Base-by-base conservation (phyloP, 2,888 invertebrate genomes). In the Bellardia bayeri region DNA sequence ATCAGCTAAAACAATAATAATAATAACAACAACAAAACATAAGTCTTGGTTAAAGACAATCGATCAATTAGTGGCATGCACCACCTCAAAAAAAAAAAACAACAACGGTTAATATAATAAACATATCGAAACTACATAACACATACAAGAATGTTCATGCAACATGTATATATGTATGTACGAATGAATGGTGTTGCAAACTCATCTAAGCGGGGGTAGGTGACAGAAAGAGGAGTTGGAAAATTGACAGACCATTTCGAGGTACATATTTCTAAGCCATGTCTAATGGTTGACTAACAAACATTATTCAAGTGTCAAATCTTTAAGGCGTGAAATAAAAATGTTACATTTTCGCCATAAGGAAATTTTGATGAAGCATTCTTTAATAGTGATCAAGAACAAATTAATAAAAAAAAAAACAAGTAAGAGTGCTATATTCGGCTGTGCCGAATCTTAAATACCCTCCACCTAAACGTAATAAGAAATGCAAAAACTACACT, bases 21-120 rank as follows among this genome's bases (percentile, higher is more conserved):
- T 30, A 85, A 14, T 14, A 37, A 56, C 69, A 72, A 64, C 51
- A 76, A 76, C 16, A 71, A 37, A 79, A 87, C 85, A 87, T 79
- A 87, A 87, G 85, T 87, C 85, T 87, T 87, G 82, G 63, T 61
- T 87, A 85, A 87, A 87, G 88, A 89, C 89, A 89, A 89, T 89
- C 89, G 88, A 89, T 89, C 89, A 89, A 89, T 89, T 89, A 89
- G 88, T 89, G 89, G 87, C 89, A 89, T 90, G 89, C 86, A 86
- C 81, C 78, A 63, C 83, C 83, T 84, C 69, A 74, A 69, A 80
- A 69, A 56, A 69, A 63, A 54, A n/a, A 69, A 66, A 23, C 61
- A 69, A 58, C 75, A 51, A 61, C 75, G 16, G 56, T 83, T 37
- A 51, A 76, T 42, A 63, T 30, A 75, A 45, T 42, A 76, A 76